Evolutionary conservation across 2,797 vertebrate species (phyloP).

Genomic region (Phylloscopus collybita): DNA sequence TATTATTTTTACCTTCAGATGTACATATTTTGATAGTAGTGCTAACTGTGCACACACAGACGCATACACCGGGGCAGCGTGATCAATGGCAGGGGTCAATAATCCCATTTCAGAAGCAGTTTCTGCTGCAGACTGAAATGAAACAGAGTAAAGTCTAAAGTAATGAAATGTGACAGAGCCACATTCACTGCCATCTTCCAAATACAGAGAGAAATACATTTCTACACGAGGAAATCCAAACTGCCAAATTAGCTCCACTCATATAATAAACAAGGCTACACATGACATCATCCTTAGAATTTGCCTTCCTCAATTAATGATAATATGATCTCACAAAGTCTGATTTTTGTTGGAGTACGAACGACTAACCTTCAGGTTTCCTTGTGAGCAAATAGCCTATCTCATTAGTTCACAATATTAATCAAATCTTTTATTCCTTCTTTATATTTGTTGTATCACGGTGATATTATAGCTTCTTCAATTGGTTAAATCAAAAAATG

Average conservation of each 20-base stretch:
- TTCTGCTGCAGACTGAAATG: constrained; percentile 56
- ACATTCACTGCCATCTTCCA: constrained; percentile 28
- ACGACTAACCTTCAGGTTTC: constrained; percentile 71
- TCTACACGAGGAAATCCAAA: constrained; percentile 29
- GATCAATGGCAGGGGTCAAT: constrained; percentile 70
- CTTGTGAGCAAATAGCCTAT: constrained; percentile 68
- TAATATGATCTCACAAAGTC: constrained; percentile 65
- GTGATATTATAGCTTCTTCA: constrained; percentile 31
- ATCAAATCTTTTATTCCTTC: constrained; percentile 67
- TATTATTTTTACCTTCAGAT: constrained; percentile 67
- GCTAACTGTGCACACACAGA: constrained; percentile 2
- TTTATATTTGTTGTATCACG: constrained; percentile 58
- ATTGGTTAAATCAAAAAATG: constrained; percentile 52
- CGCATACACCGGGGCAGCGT: background rate
- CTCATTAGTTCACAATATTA: constrained; percentile 66
- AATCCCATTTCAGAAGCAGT: constrained; percentile 68
- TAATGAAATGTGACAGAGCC: constrained; percentile 67
- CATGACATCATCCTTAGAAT: constrained; percentile 55
- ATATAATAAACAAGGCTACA: constrained; percentile 30
- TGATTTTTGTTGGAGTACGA: constrained; percentile 54
- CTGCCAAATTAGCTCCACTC: constrained; percentile 70
- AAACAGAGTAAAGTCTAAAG: constrained; percentile 55
- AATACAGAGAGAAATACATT: constrained; percentile 25
- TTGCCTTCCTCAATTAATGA: constrained; percentile 69
- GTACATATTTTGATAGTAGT: constrained; percentile 56